Base-by-base conservation (phyloP, 2,888 invertebrate species). In the Xestia sexstrigata region DNA sequence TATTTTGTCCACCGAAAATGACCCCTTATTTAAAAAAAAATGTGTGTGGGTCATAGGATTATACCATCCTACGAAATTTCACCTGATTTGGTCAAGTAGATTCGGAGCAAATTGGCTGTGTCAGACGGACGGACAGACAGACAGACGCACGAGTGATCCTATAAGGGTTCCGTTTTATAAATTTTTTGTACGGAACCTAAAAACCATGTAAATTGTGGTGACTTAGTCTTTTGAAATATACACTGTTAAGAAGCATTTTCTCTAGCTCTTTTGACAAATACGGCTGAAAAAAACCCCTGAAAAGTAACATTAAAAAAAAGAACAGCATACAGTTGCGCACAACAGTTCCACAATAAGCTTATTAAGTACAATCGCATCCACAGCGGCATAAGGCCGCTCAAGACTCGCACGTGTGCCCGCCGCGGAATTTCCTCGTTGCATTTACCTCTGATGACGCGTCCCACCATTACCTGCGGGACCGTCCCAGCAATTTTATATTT, bases 381-480 rank as follows among this genome's bases (percentile, higher is more conserved):
- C 74, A 71, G 83, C 69, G 42, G 77, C 79, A 79, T 81, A 84
- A 84, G 86, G 84, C 87, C 76, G 76, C 73, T 74, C 83, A 89
- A 91, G 91, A 90, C 87, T 77, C 70, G 87, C 90, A 90, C 90
- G 90, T 89, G 89, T 90, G 87, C 88, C 86, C 88, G 87, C 87
- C 86, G 84, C 89, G 91, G 89, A 91, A 92, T 93, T 92, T 91
- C 88, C 91, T 90, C 88, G 91, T 89, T 90, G 92, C 93, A 94
- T 93, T 93, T 92, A 92, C 91, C 89, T 87, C 90, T 92, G 93
- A 93, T 93, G 93, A 93, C 91, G 88, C 87, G 88, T 79, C 78
- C 82, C 74, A 81, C 87, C 84, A 89, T 91, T 91, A 90, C 91
- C 86, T 85, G 79, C 79, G 84, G 78, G 83, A 86, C 77, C 84